Conservation (phyloP, 2,888 invertebrate genomes). For the Drosophila multiciliata region DNA sequence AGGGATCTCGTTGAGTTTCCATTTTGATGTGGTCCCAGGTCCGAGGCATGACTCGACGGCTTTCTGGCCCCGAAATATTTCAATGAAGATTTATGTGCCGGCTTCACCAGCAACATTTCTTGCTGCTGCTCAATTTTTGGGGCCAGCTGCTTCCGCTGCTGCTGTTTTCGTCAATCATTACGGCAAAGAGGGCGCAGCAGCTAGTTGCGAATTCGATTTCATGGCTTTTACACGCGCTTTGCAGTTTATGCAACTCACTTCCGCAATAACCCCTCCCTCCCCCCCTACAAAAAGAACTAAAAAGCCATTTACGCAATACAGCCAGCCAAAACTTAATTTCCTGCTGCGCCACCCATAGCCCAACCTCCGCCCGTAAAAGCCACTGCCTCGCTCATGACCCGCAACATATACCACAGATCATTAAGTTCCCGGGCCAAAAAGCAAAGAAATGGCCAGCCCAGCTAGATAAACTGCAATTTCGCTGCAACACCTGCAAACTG, state of each 20-base stretch:
- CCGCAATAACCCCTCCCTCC: constrained; percentile 44
- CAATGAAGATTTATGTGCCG: constrained; percentile 77
- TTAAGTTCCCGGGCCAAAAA: constrained; percentile 58
- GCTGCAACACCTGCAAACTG: constrained; percentile 77
- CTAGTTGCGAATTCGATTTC: constrained; percentile 77
- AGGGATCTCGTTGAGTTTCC: constrained; percentile 16
- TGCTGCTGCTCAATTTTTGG: constrained; percentile 24
- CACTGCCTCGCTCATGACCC: constrained; percentile 58
- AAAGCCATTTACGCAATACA: constrained; percentile 80
- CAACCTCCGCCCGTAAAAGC: constrained; percentile 3
- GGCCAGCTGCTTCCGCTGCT: constrained; percentile 56
- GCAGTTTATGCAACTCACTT: constrained; percentile 78
- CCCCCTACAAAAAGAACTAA: constrained; percentile 51
- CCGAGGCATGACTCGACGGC: constrained; percentile 69
- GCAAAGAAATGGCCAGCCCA: constrained; percentile 33
- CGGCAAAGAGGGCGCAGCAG: constrained; percentile 26
- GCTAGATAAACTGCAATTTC: constrained; percentile 78
- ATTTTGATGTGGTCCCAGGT: constrained; percentile 46
- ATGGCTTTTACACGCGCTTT: constrained; percentile 80
- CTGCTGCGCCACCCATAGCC: constrained; percentile 40
- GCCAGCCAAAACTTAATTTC: constrained; percentile 76
- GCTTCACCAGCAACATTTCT: constrained; percentile 62
- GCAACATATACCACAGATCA: constrained; percentile 79
- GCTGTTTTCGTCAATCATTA: constrained; percentile 75
- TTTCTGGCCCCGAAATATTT: constrained; percentile 52